Evolutionary conservation across 2,113 vertebrate genomes (phyloP), one percentile per base, ranked within the genome.

Genomic region (Microcebus ravelobensis): DNA sequence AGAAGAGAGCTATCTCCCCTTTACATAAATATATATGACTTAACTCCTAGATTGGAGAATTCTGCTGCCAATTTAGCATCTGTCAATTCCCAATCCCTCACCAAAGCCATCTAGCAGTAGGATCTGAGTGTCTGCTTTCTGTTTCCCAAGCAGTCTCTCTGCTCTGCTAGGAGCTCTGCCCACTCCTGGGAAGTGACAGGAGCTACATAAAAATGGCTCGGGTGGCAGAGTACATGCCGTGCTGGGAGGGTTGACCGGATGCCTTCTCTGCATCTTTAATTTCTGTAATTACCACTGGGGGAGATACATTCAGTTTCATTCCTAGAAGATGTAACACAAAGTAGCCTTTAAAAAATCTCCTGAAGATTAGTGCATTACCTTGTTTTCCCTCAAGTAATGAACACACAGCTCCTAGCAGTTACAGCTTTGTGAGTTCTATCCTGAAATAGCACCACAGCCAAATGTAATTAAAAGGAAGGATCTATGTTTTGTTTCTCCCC

Each of bases 381-480:
- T 39, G 74, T 97, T 65, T 88, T 74, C 27, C 68, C 42, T 70
- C 52, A 94, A 90, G 45, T 29, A 61, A 95, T 90, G 90, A 93
- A 70, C 48, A 67, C 39, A 29, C 3, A 61, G 34, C 79, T 96
- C 77, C 77, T 15, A 31, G 39, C n/a, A 36, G 68, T 65, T 91
- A 59, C 42, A 88, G 87, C 61, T 93, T 48, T 80, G 63, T 68
- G 65, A 74, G 25, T n/a, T 83, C 45, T 50, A 57, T 42, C 61
- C 50, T 87, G 93, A 91, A 91, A 89, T 42, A 70, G 17, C 0
- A 5, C 34, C 86, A 31, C 39, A 87, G 34, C 63, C 52, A 85
- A 80, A 29, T 92, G 80, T 83, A 80, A 96, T 96, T 84, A 96
- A 95, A 94, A 94, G 12, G 45, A 83, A 94, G 48, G 50, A 80